phyloP scores from a whole-genome alignment of 2,797 vertebrate genomes.

The Scarus forsteni region DNA sequence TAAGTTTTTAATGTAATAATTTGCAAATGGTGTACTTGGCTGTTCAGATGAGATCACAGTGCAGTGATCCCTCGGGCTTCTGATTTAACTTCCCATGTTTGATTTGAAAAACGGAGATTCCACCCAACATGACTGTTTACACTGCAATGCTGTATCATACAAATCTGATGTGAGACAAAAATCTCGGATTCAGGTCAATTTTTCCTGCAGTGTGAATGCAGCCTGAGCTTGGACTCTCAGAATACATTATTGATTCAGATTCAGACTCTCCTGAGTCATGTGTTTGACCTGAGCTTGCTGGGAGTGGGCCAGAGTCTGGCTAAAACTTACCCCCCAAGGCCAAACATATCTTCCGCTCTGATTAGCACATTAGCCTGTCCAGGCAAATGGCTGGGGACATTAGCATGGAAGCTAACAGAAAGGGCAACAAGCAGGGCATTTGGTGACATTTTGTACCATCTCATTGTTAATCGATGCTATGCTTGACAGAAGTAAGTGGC shows the following conservation, averaged over 20 bases:
- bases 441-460: slow-evolving; percentile 54
- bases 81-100: too few species aligned
- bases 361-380: slow-evolving; percentile 70
- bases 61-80: too few species aligned
- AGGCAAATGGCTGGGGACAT: slow-evolving; percentile 60
- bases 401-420: slow-evolving; percentile 63
- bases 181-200: too few species aligned
- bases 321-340: slow-evolving; percentile 47
- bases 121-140: too few species aligned
- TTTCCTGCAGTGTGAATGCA: neutral
- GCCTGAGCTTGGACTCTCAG: slow-evolving; percentile 1
- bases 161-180: too few species aligned
- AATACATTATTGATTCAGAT: slow-evolving; percentile 8
- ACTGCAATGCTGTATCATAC: too few species aligned
- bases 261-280: neutral
- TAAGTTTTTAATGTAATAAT: too few species aligned
- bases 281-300: slow-evolving; percentile 24
- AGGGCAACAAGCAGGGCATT: slow-evolving; percentile 51
- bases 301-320: slow-evolving; percentile 22
- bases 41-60: too few species aligned
- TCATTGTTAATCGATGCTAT: slow-evolving; percentile 64
- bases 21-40: too few species aligned
- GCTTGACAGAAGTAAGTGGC: slow-evolving; percentile 65
- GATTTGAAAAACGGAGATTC: too few species aligned
- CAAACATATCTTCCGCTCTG: slow-evolving; percentile 71